Base-by-base conservation (phyloP, 2,113 vertebrate genomes). In the Tringa solitaria region DNA sequence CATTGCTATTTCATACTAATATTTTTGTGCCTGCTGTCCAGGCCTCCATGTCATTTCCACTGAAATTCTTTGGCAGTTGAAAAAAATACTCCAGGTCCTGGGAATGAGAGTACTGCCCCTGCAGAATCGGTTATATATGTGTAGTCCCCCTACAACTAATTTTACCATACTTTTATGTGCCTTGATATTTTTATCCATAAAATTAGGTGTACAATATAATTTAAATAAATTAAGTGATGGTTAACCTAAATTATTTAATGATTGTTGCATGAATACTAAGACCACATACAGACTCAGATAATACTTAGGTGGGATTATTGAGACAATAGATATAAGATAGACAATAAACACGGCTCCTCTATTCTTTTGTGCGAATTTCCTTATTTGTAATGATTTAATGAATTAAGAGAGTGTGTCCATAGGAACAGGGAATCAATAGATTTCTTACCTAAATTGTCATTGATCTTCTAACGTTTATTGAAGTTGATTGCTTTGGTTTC, bases 391-490 rank as follows among this genome's bases (percentile, higher is more conserved):
- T 75, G 76, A 79, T 75, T 87, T 91, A 92, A 96, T 91, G 80
- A 91, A 45, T 76, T 89, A 51, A 86, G 39, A 93, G 48, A 90
- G 33, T 68, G 43, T 87, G 53, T 20, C 17, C 80, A n/a, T 43
- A 78, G 70, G 73, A 96, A 57, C 13, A 76, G 35, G 30, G 33
- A 85, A 67, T 90, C 76, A 54, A 87, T 91, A 79, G 33, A 77
- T 93, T 92, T 95, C 72, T 90, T 80, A 77, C 72, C 59, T 84
- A 82, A 89, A 76, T 85, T 91, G 74, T 76, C 77, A 89, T 91
- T 88, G 91, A 96, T 91, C 53, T 93, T 94, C 56, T 91, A 79
- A 82, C 89, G 79, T 91, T 95, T 89, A 84, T 64, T 64, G 77
- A 57, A 91, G 39, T 87, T 67, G 12, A 24, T 75, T 86, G 22